Percentiles rank a stretch among this genome's conserved stretches.
These are phyloP conservation scores for Melieria omissa DNA, from an alignment of 2,888 invertebrate species.

Conservation along the genomic window DNA sequence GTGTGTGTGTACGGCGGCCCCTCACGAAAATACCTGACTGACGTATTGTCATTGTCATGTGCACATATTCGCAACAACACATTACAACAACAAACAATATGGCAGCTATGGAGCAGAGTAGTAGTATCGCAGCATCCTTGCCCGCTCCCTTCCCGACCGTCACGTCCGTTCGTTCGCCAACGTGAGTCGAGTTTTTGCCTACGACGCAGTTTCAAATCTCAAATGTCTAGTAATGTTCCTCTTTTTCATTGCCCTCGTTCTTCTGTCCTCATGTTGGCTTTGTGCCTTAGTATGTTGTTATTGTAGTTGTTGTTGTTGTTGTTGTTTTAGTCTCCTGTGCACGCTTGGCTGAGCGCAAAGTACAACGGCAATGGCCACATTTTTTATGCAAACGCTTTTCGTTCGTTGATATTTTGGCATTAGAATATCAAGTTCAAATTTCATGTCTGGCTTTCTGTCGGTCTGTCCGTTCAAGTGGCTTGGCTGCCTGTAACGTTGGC, in stretches of 20 bases:
- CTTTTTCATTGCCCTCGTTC: background rate
- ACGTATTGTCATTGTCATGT: no score
- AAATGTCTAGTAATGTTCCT: conserved; percentile 34
- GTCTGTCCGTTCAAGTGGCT: background rate
- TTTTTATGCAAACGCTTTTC: conserved; percentile 9
- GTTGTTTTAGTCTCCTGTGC: conserved; percentile 1
- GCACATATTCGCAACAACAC: no score
- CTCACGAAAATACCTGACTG: no score
- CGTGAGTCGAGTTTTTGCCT: no score
- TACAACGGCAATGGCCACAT: no score
- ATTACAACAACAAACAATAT: no score
- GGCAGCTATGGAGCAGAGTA: no score
- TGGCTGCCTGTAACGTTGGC: background rate
- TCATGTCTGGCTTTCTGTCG: conserved; percentile 26
- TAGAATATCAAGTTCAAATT: conserved; percentile 37
- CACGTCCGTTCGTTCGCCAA: no score
- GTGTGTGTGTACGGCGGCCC: no score
- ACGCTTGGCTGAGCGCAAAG: background rate
- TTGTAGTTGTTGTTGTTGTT: background rate
- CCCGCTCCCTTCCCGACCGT: no score
- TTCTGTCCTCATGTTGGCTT: background rate
- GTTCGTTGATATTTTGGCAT: conserved; percentile 30
- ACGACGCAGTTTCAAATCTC: conserved; percentile 23
- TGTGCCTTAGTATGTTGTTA: background rate
- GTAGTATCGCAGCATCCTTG: no score